A percentile compares a stretch with the other conserved stretches of the same genome.
These are phyloP conservation scores for Perognathus longimembris DNA, from an alignment of 2,113 vertebrate species.

Conservation along the genomic window DNA sequence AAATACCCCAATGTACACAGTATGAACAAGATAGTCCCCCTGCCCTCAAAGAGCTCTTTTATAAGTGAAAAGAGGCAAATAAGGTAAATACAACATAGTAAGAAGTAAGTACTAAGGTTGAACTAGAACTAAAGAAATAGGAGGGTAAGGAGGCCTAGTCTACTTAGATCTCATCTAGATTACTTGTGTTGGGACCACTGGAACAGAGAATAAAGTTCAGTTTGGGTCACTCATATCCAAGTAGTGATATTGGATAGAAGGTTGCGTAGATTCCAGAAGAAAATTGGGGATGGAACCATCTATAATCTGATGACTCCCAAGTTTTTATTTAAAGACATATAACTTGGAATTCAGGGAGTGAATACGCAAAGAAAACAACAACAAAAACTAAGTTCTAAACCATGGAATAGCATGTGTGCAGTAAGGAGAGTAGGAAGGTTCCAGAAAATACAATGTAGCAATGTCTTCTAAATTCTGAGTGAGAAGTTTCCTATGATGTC, in stretches of 20 bases:
- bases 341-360: background rate
- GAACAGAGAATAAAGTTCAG: background rate
- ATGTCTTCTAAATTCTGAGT: background rate
- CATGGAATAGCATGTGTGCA: background rate
- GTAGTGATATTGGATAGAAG: background rate
- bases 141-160: background rate
- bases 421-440: background rate
- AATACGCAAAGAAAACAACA: background rate
- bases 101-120: slow-evolving; percentile 6
- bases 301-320: background rate
- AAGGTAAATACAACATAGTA: background rate
- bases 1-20: background rate
- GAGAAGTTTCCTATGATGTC: background rate
- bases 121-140: slow-evolving; percentile 1
- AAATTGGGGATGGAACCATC: background rate
- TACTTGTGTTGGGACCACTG: background rate
- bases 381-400: background rate
- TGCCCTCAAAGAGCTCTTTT: background rate
- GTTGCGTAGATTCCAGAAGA: no score
- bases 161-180: background rate
- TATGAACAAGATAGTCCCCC: background rate
- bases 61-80: slow-evolving; percentile 28
- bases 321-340: slow-evolving; percentile 14
- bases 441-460: background rate
- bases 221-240: slow-evolving; percentile 21